Evolutionary conservation across 1,140 invertebrate genomes (phyloP).

Genomic region (Micrasema minimum): DNA sequence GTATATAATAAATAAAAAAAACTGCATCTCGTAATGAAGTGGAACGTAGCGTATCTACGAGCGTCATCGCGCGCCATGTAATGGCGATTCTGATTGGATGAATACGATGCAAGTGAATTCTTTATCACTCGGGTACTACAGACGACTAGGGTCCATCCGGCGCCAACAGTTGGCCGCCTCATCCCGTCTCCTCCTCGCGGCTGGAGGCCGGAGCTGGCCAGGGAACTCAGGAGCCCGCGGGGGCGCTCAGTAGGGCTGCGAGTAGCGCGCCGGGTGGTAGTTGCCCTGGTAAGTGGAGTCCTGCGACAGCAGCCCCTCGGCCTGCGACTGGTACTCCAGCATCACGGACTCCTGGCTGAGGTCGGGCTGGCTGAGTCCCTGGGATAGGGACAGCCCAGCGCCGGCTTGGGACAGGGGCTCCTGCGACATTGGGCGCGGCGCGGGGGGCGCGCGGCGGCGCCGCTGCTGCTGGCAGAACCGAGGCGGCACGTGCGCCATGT

Average conservation of each 20-base stretch:
- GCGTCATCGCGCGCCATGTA: constrained; percentile 3
- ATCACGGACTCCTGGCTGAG: constrained; percentile 89
- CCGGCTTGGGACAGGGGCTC: constrained; percentile 74
- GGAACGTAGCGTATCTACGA: not conserved
- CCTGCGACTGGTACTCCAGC: constrained; percentile 92
- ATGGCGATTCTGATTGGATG: not conserved
- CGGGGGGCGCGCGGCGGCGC: constrained; percentile 60
- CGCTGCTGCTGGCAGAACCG: constrained; percentile 85
- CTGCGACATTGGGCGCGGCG: constrained; percentile 60
- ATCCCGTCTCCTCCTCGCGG: constrained; percentile 10
- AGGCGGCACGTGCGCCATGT: constrained; percentile 89
- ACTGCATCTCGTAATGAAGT: constrained; percentile 4
- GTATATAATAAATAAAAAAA: constrained; percentile 27
- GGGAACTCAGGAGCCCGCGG: constrained; percentile 49
- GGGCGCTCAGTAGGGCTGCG: constrained; percentile 69
- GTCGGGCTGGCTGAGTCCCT: constrained; percentile 83
- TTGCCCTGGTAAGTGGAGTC: constrained; percentile 91
- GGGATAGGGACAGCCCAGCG: constrained; percentile 75
- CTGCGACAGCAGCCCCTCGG: constrained; percentile 93
- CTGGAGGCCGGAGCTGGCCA: constrained; percentile 22
- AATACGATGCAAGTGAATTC: not conserved
- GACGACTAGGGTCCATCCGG: constrained; percentile 1
- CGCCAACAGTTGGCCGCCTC: too few species aligned
- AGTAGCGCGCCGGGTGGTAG: constrained; percentile 71
- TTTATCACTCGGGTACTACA: not conserved